phyloP scores from a whole-genome alignment of 2,888 invertebrate genomes.

The Euplexia lucipara region DNA sequence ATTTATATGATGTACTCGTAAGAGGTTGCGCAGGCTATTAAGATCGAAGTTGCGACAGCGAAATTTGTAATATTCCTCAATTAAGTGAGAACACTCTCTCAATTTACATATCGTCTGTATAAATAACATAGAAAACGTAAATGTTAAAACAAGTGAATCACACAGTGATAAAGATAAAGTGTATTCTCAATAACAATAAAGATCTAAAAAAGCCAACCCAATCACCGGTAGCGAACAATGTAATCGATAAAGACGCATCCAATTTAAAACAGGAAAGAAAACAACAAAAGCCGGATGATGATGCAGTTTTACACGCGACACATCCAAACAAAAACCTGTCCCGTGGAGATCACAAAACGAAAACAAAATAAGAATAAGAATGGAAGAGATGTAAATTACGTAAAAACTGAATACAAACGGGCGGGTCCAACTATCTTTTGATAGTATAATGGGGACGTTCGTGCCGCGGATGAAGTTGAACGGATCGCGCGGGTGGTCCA shows the following conservation, averaged over 20 bases:
- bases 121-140: not conserved
- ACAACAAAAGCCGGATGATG: conserved; percentile 79
- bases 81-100: not conserved
- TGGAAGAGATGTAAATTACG: conserved; percentile 85
- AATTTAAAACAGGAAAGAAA: conserved; percentile 78
- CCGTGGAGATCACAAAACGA: conserved; percentile 67
- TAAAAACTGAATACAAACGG: conserved; percentile 69
- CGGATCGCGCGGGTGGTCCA: conserved; percentile 88
- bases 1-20: conserved; percentile 21
- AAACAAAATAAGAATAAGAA: conserved; percentile 71
- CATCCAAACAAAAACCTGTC: conserved; percentile 70
- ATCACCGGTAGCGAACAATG: conserved; percentile 79
- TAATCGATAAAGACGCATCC: conserved; percentile 83
- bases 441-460: conserved; percentile 86
- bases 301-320: conserved; percentile 72
- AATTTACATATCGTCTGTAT: too few relatives aligned
- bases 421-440: conserved; percentile 79
- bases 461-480: conserved; percentile 78
- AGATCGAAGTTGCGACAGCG: conserved; percentile 33
- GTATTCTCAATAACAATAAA: conserved; percentile 33
- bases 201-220: conserved; percentile 58
- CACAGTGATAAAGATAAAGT: conserved; percentile 29
- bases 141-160: conserved; percentile 19
- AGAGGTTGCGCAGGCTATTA: conserved; percentile 30
- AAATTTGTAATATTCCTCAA: not conserved